Conservation (phyloP, 2,113 vertebrate genomes). For the Hydrolagus affinis region DNA sequence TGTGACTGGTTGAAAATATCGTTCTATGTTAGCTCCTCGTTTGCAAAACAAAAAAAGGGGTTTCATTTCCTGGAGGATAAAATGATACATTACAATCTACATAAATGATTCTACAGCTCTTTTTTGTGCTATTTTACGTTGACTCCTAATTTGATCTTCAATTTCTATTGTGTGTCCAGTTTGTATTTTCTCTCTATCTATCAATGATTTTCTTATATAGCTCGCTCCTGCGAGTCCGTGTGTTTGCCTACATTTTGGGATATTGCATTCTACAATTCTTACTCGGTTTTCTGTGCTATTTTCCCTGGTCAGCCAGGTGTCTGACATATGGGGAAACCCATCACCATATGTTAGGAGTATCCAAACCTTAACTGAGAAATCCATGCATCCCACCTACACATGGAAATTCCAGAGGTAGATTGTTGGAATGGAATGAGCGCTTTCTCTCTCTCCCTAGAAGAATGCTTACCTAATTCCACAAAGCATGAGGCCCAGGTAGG, state of each 20-base stretch:
- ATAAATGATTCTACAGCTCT: slow-evolving; percentile 3
- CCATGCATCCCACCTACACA: no score
- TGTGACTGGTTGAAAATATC: slow-evolving; percentile 14
- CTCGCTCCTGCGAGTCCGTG: not conserved
- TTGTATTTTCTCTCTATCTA: not conserved
- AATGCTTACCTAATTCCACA: no score
- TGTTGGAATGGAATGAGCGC: no score
- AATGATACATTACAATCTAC: not conserved
- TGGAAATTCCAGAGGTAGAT: no score
- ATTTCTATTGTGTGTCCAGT: slow-evolving; percentile 16
- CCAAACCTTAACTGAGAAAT: no score
- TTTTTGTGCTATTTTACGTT: slow-evolving; percentile 26
- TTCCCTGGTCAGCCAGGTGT: no score
- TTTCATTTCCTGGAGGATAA: slow-evolving; percentile 16
- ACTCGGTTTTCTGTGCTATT: no score
- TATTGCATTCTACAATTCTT: no score
- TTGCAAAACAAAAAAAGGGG: slow-evolving; percentile 9
- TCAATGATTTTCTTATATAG: not conserved
- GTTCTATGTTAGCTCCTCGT: slow-evolving; percentile 4
- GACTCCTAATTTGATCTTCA: slow-evolving; percentile 26
- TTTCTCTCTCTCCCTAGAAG: no score
- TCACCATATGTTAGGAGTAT: no score
- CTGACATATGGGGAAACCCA: no score
- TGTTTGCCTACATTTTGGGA: slow-evolving; percentile 4
- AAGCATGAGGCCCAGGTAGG: no score